Evolutionary conservation across 2,113 vertebrate genomes (phyloP).

Genomic region (Leptobrachium leishanense): DNA sequence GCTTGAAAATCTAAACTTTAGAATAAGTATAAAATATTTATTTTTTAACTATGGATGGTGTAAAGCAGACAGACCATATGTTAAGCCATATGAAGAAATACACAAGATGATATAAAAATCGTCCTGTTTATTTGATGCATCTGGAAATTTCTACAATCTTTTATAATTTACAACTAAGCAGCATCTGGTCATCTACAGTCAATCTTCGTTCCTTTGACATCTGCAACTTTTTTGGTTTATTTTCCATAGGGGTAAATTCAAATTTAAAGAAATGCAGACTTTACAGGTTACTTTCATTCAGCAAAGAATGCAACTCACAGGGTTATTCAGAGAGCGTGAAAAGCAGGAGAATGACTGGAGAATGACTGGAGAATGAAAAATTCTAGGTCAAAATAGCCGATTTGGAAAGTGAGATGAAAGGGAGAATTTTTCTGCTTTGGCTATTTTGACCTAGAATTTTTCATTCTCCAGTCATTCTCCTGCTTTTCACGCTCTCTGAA

Average conservation of each 20-base stretch:
- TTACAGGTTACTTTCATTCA: background rate
- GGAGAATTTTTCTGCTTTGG: too few species aligned
- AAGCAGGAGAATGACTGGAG: too few species aligned
- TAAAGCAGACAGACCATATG: slow-evolving; percentile 65
- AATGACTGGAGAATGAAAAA: too few species aligned
- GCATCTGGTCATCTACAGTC: slow-evolving; percentile 66
- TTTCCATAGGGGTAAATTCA: background rate
- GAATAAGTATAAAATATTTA: too few species aligned
- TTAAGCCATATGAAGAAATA: slow-evolving; percentile 60
- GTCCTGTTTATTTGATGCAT: slow-evolving; percentile 64
- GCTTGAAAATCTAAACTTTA: too few species aligned
- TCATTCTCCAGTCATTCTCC: too few species aligned
- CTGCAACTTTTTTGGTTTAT: slow-evolving; percentile 20
- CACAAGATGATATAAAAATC: slow-evolving; percentile 62
- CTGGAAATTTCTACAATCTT: slow-evolving; percentile 59
- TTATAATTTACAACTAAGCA: slow-evolving; percentile 62
- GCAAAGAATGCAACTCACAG: too few species aligned
- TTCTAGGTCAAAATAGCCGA: too few species aligned
- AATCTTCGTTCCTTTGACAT: slow-evolving; percentile 43
- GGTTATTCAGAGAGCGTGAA: too few species aligned
- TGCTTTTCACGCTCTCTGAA: too few species aligned
- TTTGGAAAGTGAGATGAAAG: too few species aligned
- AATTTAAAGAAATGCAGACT: background rate
- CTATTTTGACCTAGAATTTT: too few species aligned
- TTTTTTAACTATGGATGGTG: slow-evolving; percentile 53